Percentiles rank a stretch among this genome's conserved stretches.
phyloP scores from a whole-genome alignment of 2,797 vertebrate species.

The Graptemys geographica region DNA sequence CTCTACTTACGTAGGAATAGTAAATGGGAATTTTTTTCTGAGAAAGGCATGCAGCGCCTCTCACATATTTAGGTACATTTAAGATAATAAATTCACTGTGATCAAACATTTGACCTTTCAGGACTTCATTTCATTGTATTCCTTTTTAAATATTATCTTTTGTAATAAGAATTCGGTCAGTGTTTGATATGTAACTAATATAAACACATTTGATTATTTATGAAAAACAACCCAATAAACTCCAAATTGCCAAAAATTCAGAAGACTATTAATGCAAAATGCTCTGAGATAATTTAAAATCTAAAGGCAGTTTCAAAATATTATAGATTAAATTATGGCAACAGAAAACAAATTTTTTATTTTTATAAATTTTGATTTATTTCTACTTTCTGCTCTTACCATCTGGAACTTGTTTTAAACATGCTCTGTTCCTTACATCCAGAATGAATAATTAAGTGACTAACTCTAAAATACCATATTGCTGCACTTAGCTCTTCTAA shows the following conservation, averaged over 20 bases:
- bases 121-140: background rate
- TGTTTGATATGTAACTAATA: background rate
- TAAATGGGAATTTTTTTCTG: background rate
- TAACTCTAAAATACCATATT: constrained; percentile 70
- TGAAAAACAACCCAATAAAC: background rate
- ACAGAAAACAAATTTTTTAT: constrained; percentile 49
- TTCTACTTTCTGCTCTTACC: constrained; percentile 67
- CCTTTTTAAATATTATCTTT: rapidly evolving
- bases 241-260: background rate
- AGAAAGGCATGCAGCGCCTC: background rate
- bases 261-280: constrained; percentile 1
- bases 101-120: background rate
- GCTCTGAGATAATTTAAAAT: constrained; percentile 39
- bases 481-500: constrained; percentile 54
- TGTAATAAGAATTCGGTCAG: background rate
- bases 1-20: background rate
- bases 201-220: background rate
- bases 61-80: background rate
- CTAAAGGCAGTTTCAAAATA: constrained; percentile 50
- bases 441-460: constrained; percentile 66
- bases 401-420: constrained; percentile 75
- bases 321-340: constrained; percentile 38
- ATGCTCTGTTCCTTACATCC: constrained; percentile 52
- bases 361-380: constrained; percentile 64
- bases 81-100: background rate